A percentile compares a stretch with the other conserved stretches of the same genome.
phyloP scores from a whole-genome alignment of 1,140 invertebrate genomes.

The Halyomorpha halys region DNA sequence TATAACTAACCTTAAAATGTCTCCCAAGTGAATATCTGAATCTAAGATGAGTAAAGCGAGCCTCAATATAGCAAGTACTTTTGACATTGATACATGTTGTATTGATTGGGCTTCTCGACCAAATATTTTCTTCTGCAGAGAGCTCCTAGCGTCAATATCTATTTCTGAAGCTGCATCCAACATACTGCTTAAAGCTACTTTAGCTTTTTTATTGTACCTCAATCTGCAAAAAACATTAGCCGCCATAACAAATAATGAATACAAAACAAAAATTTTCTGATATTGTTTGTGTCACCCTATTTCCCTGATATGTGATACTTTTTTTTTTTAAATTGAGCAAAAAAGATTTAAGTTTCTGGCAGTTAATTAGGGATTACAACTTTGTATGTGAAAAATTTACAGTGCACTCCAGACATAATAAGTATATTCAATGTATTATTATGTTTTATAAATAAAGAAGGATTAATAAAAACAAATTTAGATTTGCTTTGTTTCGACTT shows the following conservation, averaged over 20 bases:
- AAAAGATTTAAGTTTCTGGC: no score
- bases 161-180: neutral
- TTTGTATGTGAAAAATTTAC: no score
- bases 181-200: neutral
- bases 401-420: no score
- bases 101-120: neutral
- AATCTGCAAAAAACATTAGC: conserved; percentile 16
- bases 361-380: no score
- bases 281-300: no score
- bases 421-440: no score
- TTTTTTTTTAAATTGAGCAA: no score
- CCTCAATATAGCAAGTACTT: conserved; percentile 9
- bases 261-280: no score
- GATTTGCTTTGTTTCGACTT: no score
- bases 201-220: conserved; percentile 11
- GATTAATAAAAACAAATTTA: no score
- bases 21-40: conserved; percentile 11
- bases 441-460: no score
- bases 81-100: conserved; percentile 3
- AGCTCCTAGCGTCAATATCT: neutral
- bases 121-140: conserved; percentile 1
- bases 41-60: conserved; percentile 8
- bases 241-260: neutral
- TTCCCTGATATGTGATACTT: no score
- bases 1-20: conserved; percentile 15